These are phyloP conservation scores for Drosophila acutilabella DNA, from an alignment of 2,888 invertebrate genomes.

Conservation along the genomic window DNA sequence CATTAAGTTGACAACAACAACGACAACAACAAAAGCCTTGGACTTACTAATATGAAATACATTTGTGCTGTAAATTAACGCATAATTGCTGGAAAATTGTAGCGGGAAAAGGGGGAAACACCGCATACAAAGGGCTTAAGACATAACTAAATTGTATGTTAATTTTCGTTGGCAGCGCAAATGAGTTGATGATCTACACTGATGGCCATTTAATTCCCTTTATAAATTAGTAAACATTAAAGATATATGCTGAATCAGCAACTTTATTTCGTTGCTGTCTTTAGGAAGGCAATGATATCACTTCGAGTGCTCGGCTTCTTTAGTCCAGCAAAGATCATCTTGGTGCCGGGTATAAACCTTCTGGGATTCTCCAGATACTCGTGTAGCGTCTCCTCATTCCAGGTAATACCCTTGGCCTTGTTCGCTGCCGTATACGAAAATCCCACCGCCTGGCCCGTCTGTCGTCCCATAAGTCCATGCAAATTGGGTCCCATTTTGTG, in stretches of 20 bases:
- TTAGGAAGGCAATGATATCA: constrained; percentile 97
- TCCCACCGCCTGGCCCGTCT: constrained; percentile 97
- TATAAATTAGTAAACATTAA: background rate
- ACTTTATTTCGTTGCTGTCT: constrained; percentile 87
- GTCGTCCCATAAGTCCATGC: constrained; percentile 95
- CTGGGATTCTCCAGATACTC: constrained; percentile 99
- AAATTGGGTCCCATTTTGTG: constrained; percentile 99
- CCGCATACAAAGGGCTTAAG: background rate
- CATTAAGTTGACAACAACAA: constrained; percentile 66
- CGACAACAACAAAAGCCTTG: constrained; percentile 45
- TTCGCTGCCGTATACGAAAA: constrained; percentile 98
- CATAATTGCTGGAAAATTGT: constrained; percentile 56
- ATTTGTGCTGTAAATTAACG: constrained; percentile 67
- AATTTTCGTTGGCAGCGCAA: constrained; percentile 56
- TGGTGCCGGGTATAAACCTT: constrained; percentile 99
- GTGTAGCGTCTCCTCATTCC: constrained; percentile 97
- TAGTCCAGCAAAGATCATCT: constrained; percentile 99
- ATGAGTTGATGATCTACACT: constrained; percentile 55
- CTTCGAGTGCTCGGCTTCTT: constrained; percentile 97
- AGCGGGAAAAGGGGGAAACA: constrained; percentile 16
- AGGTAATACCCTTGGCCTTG: constrained; percentile 98
- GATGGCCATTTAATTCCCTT: constrained; percentile 17
- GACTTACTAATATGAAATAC: constrained; percentile 69
- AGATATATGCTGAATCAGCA: too few relatives aligned
- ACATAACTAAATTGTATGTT: constrained; percentile 52